These are phyloP conservation scores for Achatina immaculata DNA, from an alignment of 1,140 invertebrate genomes.

Conservation along the genomic window DNA sequence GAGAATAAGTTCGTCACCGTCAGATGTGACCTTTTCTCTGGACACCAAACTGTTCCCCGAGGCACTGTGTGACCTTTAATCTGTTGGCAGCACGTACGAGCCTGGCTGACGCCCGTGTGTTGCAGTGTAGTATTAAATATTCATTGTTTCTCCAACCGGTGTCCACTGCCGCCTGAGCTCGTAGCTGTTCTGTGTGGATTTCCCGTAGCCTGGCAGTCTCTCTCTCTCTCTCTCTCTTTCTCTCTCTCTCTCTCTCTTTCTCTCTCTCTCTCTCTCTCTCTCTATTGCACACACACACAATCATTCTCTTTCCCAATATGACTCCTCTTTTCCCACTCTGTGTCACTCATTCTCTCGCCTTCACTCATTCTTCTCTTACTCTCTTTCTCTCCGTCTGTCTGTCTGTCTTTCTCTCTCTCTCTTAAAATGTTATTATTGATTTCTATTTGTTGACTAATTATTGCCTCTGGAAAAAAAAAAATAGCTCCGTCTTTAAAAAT, in stretches of 20 bases:
- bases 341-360: conserved; percentile 32
- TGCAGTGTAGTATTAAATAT: conserved; percentile 2
- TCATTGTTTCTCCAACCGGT: not conserved
- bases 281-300: no score
- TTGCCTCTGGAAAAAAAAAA: no score
- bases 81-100: not conserved
- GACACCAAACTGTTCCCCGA: not conserved
- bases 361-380: conserved; percentile 14
- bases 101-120: not conserved
- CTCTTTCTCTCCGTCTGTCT: not conserved
- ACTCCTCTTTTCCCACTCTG: not conserved
- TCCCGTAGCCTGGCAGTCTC: not conserved
- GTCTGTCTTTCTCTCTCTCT: not conserved
- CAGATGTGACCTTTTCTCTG: not conserved
- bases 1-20: no score
- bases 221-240: conserved; percentile 30
- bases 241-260: conserved; percentile 16
- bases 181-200: not conserved
- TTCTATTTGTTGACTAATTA: no score
- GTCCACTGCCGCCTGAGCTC: not conserved
- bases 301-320: no score
- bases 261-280: conserved; percentile 9
- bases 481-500: no score
- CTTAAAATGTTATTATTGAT: no score
- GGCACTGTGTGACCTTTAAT: conserved; percentile 19